Evolutionary conservation across 2,113 vertebrate genomes (phyloP).

Genomic region (Plotosus lineatus): DNA sequence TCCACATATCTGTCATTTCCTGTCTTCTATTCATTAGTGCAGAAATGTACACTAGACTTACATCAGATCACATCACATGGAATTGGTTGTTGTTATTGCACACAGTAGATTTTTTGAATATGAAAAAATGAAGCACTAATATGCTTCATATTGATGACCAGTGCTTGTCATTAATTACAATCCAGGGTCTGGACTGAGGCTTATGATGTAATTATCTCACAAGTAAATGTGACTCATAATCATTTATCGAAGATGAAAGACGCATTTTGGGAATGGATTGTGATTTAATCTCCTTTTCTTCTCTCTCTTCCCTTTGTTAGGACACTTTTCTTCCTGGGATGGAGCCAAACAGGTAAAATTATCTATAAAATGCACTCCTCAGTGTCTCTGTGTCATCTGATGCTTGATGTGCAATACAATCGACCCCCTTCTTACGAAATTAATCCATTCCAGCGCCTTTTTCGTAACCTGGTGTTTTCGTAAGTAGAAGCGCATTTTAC

Average conservation of each 20-base stretch:
- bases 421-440: no score
- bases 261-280: not conserved
- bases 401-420: not conserved
- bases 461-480: no score
- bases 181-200: conserved; percentile 55
- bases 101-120: not conserved
- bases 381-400: not conserved
- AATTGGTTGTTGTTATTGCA: not conserved
- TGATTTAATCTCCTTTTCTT: conserved; percentile 15
- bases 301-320: conserved; percentile 72
- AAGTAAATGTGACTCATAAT: conserved; percentile 58
- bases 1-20: not conserved
- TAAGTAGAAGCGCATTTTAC: no score
- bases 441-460: no score
- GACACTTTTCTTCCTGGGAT: conserved; percentile 97
- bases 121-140: not conserved
- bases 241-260: not conserved
- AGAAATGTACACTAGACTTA: not conserved
- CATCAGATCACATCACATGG: not conserved
- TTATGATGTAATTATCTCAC: conserved; percentile 75
- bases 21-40: not conserved
- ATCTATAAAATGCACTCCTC: not conserved
- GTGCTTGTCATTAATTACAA: conserved; percentile 21
- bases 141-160: not conserved
- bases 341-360: conserved; percentile 92